phyloP scores from a whole-genome alignment of 2,797 vertebrate species.

The Cyprinodon diabolis region DNA sequence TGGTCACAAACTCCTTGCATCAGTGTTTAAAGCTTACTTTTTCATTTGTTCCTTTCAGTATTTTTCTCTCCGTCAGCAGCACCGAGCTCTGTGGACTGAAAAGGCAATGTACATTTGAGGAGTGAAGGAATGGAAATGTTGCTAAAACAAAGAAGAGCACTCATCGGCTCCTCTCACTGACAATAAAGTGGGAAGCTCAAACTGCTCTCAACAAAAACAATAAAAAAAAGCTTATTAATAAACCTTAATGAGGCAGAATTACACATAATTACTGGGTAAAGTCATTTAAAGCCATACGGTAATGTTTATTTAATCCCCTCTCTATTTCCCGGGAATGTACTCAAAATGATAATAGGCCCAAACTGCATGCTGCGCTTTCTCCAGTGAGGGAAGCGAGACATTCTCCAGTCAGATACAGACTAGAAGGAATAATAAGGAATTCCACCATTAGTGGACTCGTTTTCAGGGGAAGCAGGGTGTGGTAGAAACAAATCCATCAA shows the following conservation, averaged over 20 bases:
- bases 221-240: conserved; percentile 70
- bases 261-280: conserved; percentile 70
- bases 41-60: conserved; percentile 15
- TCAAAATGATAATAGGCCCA: conserved; percentile 39
- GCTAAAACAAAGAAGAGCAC: neutral
- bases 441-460: conserved; percentile 29
- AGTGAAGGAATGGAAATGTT: conserved; percentile 47
- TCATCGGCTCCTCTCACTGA: conserved; percentile 36
- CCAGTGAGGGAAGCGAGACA: conserved; percentile 9
- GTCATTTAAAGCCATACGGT: conserved; percentile 65
- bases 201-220: conserved; percentile 49
- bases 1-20: too few species aligned
- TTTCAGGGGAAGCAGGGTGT: conserved; percentile 55
- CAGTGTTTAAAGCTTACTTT: neutral
- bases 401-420: conserved; percentile 41
- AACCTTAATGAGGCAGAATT: conserved; percentile 68
- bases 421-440: conserved; percentile 27
- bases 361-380: conserved; percentile 26
- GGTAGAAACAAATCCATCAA: conserved; percentile 30
- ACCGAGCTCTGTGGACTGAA: neutral
- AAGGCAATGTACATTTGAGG: neutral
- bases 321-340: conserved; percentile 71
- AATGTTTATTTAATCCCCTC: conserved; percentile 66
- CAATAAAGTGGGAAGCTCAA: conserved; percentile 38
- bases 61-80: conserved; percentile 53